Base-by-base conservation (phyloP, 2,888 invertebrate species). In the Pandemis heparana region DNA sequence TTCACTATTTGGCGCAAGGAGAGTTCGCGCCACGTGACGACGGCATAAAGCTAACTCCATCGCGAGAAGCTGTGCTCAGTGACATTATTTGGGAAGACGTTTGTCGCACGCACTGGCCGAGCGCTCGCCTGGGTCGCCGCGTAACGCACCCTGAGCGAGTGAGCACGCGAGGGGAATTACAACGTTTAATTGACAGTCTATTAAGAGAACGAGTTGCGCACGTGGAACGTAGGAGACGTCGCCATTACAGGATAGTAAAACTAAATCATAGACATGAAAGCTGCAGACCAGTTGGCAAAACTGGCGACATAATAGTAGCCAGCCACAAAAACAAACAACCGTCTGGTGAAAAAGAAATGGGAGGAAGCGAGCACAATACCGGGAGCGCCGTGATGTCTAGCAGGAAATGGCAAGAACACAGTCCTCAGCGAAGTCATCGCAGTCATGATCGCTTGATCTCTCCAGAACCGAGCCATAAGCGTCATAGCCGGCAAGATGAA, bases 71-170 rank as follows among this genome's bases (percentile, higher is more conserved):
- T 16, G 94, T 94, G 14, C 85, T 94, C 41, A 94, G 94, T 78
- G 94, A 94, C 69, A 94, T 94, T 18, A 94, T 94, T 79, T 94
- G 91, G 88, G 94, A 94, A 81, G 94, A 94, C 75, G 94, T 94
- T 14, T 94, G 94, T 80, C 88, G 94, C 39, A 94, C 94, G 5
- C 94, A 94, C 76, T 94, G 94, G 94, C 94, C 94, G 1, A 91
- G 87, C 61, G 86, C 92, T 32, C 85, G 94, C 2, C 82, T 94
- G 14, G 88, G 88, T n/a, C 90, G 92, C 32, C 86, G 94, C 14
- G 78, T 82, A 64, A 79, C 84, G 1, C 90, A 90, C 66, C 79
- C 88, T 5, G 92, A 93, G 43, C 84, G 92, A 75, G 87, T 83
- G 74, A 88, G 83, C 63, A 88, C 89, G 5, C 84, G 92, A 77